Evolutionary conservation across 2,113 vertebrate genomes (phyloP), one percentile per base, ranked within the genome.

Genomic region (Nyctibius bracteatus): DNA sequence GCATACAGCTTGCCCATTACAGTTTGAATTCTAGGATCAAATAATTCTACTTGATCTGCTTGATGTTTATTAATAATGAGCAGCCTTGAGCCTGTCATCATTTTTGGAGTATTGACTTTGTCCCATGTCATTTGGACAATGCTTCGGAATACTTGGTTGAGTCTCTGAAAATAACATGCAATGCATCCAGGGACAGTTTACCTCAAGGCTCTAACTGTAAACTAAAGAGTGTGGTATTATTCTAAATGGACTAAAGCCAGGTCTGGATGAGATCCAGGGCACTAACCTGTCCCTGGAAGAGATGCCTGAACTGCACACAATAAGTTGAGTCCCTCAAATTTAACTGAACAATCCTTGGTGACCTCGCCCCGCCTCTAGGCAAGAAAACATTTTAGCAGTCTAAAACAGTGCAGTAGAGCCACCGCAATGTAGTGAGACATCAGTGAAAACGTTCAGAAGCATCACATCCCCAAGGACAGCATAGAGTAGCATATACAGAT

Each of bases 281-380:
- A 61, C 49, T 88, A 79, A 92, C 83, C 86, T 92, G 77, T 78
- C 80, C 54, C 72, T 96, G 88, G 65, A 89, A 91, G 57, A 81
- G 68, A 72, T 57, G 41, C 24, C 80, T 75, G 66, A 52, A 52
- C 57, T 75, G 83, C 73, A 65, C 25, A 4, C 24, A 43, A 8
- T 17, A 61, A 70, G 21, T 13, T 74, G 46, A 54, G 18, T 79
- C 23, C 4, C 14, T 72, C 33, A 81, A 35, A 75, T 89, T 63
- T 70, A 58, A 63, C 67, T 35, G 24, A 78, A 65, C 55, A 41
- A 10, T 43, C 31, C 28, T 72, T 46, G 16, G 17, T 51, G 75
- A 41, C 9, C 37, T 94, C 81, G 17, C 22, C 57, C 65, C 84
- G 49, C 21, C 57, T 14, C 7, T n/a, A 65, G 52, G 49, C 37